Evolutionary conservation across 2,888 invertebrate species (phyloP).

Genomic region (Sarcophaga rosellei): DNA sequence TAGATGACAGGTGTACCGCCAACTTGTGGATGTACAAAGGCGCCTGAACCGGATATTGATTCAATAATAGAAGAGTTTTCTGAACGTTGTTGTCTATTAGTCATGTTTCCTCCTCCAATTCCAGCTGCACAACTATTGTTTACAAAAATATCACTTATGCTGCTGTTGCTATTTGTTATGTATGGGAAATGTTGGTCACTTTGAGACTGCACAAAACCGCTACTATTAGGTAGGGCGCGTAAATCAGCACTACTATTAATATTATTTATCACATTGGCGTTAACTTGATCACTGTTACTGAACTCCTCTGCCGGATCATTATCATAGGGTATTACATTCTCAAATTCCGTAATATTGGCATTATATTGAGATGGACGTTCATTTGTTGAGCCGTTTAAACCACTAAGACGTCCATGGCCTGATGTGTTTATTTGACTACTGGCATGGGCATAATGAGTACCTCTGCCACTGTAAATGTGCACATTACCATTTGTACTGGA

Average conservation of each 20-base stretch:
- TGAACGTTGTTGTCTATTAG: slow-evolving; percentile 48
- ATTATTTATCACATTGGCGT: slow-evolving; percentile 63
- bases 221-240: slow-evolving; percentile 60
- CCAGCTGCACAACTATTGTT: slow-evolving; percentile 77
- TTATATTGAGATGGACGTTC: slow-evolving; percentile 48
- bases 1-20: slow-evolving; percentile 74
- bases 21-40: slow-evolving; percentile 53
- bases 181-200: slow-evolving; percentile 81
- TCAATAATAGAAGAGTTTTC: slow-evolving; percentile 55
- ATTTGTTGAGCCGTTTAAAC: slow-evolving; percentile 50
- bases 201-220: slow-evolving; percentile 78
- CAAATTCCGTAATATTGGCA: slow-evolving; percentile 66
- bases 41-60: slow-evolving; percentile 49
- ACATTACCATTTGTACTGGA: slow-evolving; percentile 66
- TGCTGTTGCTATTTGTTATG: slow-evolving; percentile 79
- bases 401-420: slow-evolving; percentile 55
- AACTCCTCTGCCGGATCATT: slow-evolving; percentile 70
- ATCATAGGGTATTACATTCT: slow-evolving; percentile 44
- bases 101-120: slow-evolving; percentile 59
- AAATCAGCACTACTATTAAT: slow-evolving; percentile 63
- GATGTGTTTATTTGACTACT: slow-evolving; percentile 63
- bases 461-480: slow-evolving; percentile 63
- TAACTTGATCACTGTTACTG: slow-evolving; percentile 65
- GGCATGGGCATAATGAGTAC: slow-evolving; percentile 67
- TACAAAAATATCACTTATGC: slow-evolving; percentile 80